These are phyloP conservation scores for Polypterus bichir DNA, from an alignment of 2,113 vertebrate genomes.

Conservation along the genomic window DNA sequence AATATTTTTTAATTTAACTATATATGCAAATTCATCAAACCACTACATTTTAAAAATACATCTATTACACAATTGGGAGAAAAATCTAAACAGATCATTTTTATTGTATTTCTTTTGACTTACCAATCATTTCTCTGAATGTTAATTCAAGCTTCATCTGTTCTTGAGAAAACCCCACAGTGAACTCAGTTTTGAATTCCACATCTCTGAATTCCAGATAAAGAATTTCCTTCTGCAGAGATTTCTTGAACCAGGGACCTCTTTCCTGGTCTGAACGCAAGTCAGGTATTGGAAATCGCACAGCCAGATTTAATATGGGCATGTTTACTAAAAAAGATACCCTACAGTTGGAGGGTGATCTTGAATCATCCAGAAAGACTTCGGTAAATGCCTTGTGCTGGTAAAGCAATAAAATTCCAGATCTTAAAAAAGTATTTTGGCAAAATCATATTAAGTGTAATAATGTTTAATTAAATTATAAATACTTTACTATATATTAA, in stretches of 20 bases:
- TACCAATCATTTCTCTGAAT: constrained; percentile 81
- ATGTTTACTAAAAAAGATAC: constrained; percentile 67
- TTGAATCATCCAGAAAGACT: constrained; percentile 86
- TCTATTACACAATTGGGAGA: too few species aligned
- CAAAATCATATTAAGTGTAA: too few species aligned
- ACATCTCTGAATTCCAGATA: constrained; percentile 69
- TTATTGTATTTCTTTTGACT: constrained; percentile 11
- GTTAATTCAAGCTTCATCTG: constrained; percentile 87
- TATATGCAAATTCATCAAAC: too few species aligned
- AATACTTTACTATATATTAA: too few species aligned
- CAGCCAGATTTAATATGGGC: constrained; percentile 62
- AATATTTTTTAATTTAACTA: too few species aligned
- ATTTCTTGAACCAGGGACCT: constrained; percentile 96
- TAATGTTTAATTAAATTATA: too few species aligned
- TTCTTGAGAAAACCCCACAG: constrained; percentile 70
- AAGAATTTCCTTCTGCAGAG: constrained; percentile 84
- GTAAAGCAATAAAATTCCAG: constrained; percentile 3
- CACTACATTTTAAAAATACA: too few species aligned
- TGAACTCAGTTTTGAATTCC: constrained; percentile 81
- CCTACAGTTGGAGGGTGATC: constrained; percentile 69
- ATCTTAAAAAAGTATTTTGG: too few species aligned
- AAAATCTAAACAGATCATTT: too few species aligned
- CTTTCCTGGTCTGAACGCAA: constrained; percentile 90
- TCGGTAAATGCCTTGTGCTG: constrained; percentile 97
- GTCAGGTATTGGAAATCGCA: constrained; percentile 93